Evolutionary conservation across 2,888 invertebrate species (phyloP), one percentile per base, ranked within the genome.

Genomic region (Seira musarum): DNA sequence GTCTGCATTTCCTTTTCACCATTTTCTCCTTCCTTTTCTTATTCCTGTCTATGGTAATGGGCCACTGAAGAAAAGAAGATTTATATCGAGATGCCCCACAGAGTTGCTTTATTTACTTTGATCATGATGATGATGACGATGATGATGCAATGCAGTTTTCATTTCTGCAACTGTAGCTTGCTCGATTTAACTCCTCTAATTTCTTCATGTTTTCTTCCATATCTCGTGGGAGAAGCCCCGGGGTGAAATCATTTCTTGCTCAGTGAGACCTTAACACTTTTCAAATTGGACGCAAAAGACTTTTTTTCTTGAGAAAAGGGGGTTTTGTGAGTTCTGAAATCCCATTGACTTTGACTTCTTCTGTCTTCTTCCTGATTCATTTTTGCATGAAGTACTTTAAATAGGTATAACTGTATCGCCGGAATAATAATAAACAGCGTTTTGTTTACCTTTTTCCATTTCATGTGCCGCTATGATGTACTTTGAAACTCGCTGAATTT

Each of bases 181-280:
- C 60, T 76, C 53, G 21, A 69, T 65, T 57, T 17, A 49, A 63
- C 60, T n/a, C n/a, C n/a, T n/a, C 15, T 25, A 64, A 70, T 65
- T 70, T 65, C 25, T 19, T 71, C 61, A 40, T 61, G 71, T 61
- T 71, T 40, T 49, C 67, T 63, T 40, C 68, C 67, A 75, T 68
- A 68, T 70, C 57, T 70, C 35, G 8, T 64, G 35, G 57, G 77
- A 70, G 77, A 53, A 30, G 25, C 30, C 77, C 77, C 49, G 70
- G 69, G 60, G 77, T 49, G 70, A 77, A 70, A 77, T 77, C 77
- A 77, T 77, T 77, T 77, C 77, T 69, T 49, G 77, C 77, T 69
- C 65, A 49, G 77, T 77, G 70, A 64, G 77, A 77, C 64, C 15
- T 77, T 70, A 77, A 77, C 25, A 24, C 19, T 40, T 40, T 40